These are phyloP conservation scores for Ailuropoda melanoleuca DNA, from an alignment of 2,113 vertebrate species.

Conservation along the genomic window DNA sequence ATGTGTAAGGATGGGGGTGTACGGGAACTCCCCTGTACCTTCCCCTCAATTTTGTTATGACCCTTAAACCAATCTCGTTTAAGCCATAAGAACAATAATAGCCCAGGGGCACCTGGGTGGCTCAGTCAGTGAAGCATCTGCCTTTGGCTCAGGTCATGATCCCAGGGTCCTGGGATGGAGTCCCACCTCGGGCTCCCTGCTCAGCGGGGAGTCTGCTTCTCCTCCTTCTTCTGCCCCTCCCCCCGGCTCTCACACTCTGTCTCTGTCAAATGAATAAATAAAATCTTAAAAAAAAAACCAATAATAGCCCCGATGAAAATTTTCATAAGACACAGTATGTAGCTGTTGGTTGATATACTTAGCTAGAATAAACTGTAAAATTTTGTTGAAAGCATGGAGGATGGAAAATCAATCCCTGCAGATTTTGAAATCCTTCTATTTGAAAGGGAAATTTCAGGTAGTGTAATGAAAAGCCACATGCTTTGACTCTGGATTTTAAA, in stretches of 20 bases:
- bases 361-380: background rate
- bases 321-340: no score
- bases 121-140: background rate
- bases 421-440: background rate
- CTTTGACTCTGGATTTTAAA: background rate
- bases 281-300: background rate
- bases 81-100: background rate
- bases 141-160: no score
- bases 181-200: no score
- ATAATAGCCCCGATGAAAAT: background rate
- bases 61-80: background rate
- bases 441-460: background rate
- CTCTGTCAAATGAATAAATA: background rate
- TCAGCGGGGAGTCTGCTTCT: no score
- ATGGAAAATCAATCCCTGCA: background rate
- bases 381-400: background rate
- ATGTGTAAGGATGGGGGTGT: no score
- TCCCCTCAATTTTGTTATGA: background rate
- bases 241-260: background rate
- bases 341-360: background rate
- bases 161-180: no score
- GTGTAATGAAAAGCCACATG: background rate
- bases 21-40: background rate
- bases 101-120: no score
- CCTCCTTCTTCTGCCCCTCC: background rate